Percentiles rank a stretch among this genome's conserved stretches.
Conservation (phyloP, 2,797 vertebrate species). For the Choloepus didactylus region DNA sequence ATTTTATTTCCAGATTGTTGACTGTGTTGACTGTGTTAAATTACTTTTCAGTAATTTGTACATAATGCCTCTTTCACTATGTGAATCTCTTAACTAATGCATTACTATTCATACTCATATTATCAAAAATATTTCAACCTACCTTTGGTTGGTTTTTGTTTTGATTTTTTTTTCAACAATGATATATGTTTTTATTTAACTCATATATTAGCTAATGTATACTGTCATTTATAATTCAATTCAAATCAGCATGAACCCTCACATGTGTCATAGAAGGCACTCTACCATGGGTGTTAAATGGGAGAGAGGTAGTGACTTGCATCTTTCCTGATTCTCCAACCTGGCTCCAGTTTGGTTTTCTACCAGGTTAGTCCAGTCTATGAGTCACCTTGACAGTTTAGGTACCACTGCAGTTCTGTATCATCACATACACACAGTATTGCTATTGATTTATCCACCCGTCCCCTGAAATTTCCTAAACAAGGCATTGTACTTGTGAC, state of each 20-base stretch:
- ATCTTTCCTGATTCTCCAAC: not conserved
- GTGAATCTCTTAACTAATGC: not conserved
- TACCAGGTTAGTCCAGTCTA: too few species aligned
- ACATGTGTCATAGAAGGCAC: not conserved
- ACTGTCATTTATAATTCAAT: not conserved
- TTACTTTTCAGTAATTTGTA: not conserved
- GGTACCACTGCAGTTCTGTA: not conserved
- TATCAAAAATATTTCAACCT: not conserved
- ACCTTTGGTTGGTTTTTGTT: not conserved
- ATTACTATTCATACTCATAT: not conserved
- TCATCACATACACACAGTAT: not conserved
- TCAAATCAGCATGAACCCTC: not conserved
- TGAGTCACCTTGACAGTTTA: not conserved
- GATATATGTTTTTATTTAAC: not conserved
- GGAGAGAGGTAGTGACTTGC: not conserved
- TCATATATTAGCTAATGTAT: too few species aligned
- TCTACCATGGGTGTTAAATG: accelerated
- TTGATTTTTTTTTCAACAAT: not conserved
- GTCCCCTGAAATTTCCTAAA: not conserved
- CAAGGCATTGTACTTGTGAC: not conserved
- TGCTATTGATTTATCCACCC: not conserved
- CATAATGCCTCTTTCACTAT: not conserved
- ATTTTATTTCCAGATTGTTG: not conserved
- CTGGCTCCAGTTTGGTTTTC: not conserved
- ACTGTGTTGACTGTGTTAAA: not conserved